Conservation (phyloP, 2,888 invertebrate genomes). For the Macrosoma leucophasiata region DNA sequence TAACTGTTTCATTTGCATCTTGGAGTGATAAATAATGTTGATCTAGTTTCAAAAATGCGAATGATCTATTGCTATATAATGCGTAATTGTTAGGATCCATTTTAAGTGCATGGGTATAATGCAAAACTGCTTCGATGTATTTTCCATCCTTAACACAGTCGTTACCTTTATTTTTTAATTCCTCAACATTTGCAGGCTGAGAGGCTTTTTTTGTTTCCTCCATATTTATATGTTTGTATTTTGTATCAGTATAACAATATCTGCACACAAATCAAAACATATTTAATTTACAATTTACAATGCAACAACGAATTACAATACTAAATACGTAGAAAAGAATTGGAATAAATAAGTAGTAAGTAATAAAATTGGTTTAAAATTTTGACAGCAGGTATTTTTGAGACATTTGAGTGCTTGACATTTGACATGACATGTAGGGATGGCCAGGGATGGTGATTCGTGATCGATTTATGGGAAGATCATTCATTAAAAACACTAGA, state of each 20-base stretch:
- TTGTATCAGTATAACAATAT: not conserved
- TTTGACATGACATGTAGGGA: no score
- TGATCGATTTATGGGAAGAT: no score
- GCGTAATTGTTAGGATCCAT: conserved; percentile 81
- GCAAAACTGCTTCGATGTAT: conserved; percentile 84
- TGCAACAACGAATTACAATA: no score
- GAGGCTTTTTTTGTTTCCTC: conserved; percentile 50
- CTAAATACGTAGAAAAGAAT: no score
- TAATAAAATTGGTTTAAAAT: no score
- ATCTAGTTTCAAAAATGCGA: conserved; percentile 85
- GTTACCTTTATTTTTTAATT: conserved; percentile 84
- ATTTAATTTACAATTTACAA: no score
- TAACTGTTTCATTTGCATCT: conserved; percentile 86
- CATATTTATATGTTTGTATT: conserved; percentile 31
- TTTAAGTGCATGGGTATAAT: conserved; percentile 87
- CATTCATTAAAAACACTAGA: no score
- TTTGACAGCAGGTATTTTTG: no score
- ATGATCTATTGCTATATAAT: conserved; percentile 86
- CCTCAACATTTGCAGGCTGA: conserved; percentile 59
- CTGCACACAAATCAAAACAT: not conserved
- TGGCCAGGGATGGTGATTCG: no score
- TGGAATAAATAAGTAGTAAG: no score
- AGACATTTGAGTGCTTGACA: no score
- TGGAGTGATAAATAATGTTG: conserved; percentile 85
- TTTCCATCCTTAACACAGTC: conserved; percentile 83